These are phyloP conservation scores for Scaptomyza caliginosa DNA, from an alignment of 2,888 invertebrate genomes.

Conservation along the genomic window DNA sequence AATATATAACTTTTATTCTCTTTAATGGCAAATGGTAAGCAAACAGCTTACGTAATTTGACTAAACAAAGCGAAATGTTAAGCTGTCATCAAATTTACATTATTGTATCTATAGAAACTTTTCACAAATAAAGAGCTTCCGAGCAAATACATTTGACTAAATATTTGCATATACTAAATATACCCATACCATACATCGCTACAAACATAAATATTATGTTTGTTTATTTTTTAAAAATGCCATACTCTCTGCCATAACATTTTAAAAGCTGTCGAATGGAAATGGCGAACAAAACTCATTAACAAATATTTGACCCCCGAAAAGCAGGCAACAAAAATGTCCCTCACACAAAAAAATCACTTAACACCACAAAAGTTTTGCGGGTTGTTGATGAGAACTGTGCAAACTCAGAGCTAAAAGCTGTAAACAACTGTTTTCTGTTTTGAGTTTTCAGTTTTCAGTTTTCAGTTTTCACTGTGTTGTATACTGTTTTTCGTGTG, in stretches of 20 bases:
- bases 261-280: slow-evolving; percentile 45
- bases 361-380: slow-evolving; percentile 71
- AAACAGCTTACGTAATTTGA: slow-evolving; percentile 10
- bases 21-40: not conserved
- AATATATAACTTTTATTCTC: not conserved
- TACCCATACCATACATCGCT: slow-evolving; percentile 22
- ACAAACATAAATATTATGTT: not conserved
- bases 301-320: slow-evolving; percentile 69
- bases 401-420: not conserved
- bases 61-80: slow-evolving; percentile 6
- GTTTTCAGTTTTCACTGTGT: no score
- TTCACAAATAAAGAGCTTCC: slow-evolving; percentile 14
- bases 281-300: slow-evolving; percentile 68
- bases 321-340: slow-evolving; percentile 17
- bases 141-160: slow-evolving; percentile 40
- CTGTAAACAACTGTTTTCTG: not conserved
- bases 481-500: not conserved
- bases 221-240: slow-evolving; percentile 40
- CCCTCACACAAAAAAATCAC: slow-evolving; percentile 50
- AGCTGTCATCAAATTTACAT: slow-evolving; percentile 33
- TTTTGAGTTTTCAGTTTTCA: no score
- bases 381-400: slow-evolving; percentile 19
- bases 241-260: slow-evolving; percentile 44
- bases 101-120: slow-evolving; percentile 21
- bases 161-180: slow-evolving; percentile 4